Evolutionary conservation across 1,140 invertebrate species (phyloP).

Genomic region (Meloidogyne floridensis): DNA sequence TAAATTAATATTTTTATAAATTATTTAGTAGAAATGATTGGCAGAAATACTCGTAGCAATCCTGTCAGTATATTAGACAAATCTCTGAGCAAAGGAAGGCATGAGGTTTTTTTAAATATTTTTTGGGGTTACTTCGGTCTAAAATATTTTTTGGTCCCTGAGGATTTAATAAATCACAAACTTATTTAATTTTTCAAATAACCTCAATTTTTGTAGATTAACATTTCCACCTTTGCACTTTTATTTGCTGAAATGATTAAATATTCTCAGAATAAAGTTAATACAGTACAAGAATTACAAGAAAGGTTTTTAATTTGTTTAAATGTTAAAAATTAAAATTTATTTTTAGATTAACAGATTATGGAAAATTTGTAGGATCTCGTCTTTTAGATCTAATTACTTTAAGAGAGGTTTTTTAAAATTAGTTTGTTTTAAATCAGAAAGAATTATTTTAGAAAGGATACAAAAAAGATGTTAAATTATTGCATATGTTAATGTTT

Average conservation of each 20-base stretch:
- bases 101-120: conserved; percentile 74
- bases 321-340: neutral
- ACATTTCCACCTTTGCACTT: conserved; percentile 87
- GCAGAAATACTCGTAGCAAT: conserved; percentile 6
- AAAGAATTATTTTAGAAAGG: conserved; percentile 74
- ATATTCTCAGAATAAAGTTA: conserved; percentile 92
- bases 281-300: conserved; percentile 90
- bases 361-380: conserved; percentile 90
- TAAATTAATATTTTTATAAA: conserved; percentile 3
- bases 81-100: conserved; percentile 85
- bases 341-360: conserved; percentile 78
- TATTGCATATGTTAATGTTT: conserved; percentile 90
- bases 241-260: conserved; percentile 97
- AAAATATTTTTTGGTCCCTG: too few species aligned
- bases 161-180: neutral
- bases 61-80: conserved; percentile 79
- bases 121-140: neutral
- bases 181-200: neutral
- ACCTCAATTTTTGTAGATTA: conserved; percentile 66
- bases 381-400: conserved; percentile 89
- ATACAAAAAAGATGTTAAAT: conserved; percentile 90
- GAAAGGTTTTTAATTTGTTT: conserved; percentile 74
- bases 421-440: neutral
- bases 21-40: conserved; percentile 26
- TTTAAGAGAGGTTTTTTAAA: conserved; percentile 72